A percentile compares a stretch with the other conserved stretches of the same genome.
Conservation (phyloP, 2,888 invertebrate species). For the Chloroclysta siterata region DNA sequence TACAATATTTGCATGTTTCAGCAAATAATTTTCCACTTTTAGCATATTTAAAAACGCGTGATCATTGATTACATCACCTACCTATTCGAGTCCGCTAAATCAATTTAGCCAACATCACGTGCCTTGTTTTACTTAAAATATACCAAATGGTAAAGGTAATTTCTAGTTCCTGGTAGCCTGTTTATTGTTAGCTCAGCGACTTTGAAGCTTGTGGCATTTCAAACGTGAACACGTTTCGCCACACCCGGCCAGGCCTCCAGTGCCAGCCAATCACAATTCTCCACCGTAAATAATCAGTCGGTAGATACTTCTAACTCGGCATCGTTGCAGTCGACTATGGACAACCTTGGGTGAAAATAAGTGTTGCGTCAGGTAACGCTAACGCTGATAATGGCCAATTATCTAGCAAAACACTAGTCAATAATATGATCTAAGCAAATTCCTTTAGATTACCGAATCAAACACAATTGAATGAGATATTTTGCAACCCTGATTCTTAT, state of each 20-base stretch:
- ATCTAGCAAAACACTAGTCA: conserved; percentile 17
- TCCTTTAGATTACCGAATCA: conserved; percentile 26
- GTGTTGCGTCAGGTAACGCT: conserved; percentile 62
- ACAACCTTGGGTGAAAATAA: conserved; percentile 71
- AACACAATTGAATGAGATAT: background rate
- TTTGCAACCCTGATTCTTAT: too few relatives aligned
- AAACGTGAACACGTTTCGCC: conserved; percentile 68
- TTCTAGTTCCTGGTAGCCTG: conserved; percentile 48
- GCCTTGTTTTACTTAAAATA: conserved; percentile 17
- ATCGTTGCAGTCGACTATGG: conserved; percentile 71
- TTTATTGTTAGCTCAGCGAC: conserved; percentile 51
- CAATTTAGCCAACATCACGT: conserved; percentile 47
- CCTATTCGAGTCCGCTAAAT: conserved; percentile 44
- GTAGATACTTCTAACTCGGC: conserved; percentile 32
- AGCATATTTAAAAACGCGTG: conserved; percentile 20
- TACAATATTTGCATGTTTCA: background rate
- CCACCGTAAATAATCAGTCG: conserved; percentile 62
- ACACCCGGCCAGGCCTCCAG: conserved; percentile 81
- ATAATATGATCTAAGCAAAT: conserved; percentile 28
- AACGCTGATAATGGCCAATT: conserved; percentile 45
- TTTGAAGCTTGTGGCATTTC: conserved; percentile 56
- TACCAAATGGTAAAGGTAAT: conserved; percentile 8
- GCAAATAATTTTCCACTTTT: background rate
- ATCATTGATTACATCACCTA: conserved; percentile 31
- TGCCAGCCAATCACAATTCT: conserved; percentile 67